Conservation (phyloP, 2,797 vertebrate genomes). For the Echiichthys vipera region DNA sequence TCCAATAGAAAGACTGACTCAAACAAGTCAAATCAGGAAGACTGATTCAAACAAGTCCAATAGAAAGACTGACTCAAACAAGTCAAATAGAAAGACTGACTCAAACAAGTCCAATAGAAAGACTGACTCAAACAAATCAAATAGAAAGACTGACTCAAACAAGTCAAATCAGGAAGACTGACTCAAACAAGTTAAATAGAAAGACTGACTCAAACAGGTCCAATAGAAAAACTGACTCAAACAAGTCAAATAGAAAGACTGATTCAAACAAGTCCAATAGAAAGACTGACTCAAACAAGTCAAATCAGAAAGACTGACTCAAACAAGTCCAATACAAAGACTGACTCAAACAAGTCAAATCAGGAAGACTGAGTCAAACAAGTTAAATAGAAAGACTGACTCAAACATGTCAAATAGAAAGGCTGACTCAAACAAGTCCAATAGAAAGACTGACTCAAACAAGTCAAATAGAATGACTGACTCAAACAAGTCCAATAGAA, state of each 20-base stretch:
- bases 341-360: not conserved
- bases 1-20: not conserved
- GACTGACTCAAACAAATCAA: not conserved
- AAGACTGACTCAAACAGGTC: not conserved
- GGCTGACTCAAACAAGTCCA: not conserved
- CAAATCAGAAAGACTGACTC: not conserved
- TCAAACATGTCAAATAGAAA: too few relatives aligned
- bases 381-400: not conserved
- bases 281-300: not conserved
- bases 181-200: not conserved
- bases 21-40: not conserved
- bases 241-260: too few relatives aligned
- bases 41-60: not conserved
- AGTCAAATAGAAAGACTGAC: not conserved
- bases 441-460: not conserved
- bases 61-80: not conserved
- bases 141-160: not conserved
- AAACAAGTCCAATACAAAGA: too few relatives aligned
- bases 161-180: too few relatives aligned
- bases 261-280: not conserved
- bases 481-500: not conserved
- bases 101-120: not conserved
- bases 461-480: not conserved
- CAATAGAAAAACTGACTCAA: not conserved
- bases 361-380: not conserved